Percentiles rank a stretch among this genome's conserved stretches.
Evolutionary conservation across 2,797 vertebrate genomes (phyloP).

Genomic region (Fistularia commersonii): DNA sequence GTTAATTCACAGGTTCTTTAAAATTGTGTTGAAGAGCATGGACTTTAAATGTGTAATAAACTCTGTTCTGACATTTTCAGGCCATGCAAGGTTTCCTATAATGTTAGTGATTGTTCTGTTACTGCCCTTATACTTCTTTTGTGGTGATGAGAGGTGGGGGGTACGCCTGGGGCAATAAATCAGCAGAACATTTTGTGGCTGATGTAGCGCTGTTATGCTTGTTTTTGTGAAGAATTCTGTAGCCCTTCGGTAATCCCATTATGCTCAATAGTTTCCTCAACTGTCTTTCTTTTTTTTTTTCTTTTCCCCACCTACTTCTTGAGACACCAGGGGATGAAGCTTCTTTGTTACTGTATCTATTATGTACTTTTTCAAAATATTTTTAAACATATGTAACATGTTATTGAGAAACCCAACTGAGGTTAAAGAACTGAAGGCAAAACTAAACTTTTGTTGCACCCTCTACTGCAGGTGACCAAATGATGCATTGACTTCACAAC

Average conservation of each 20-base stretch:
- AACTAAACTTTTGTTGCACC: too few relatives aligned
- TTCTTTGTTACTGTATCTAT: slow-evolving; percentile 58
- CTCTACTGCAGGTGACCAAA: too few relatives aligned
- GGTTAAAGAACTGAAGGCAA: too few relatives aligned
- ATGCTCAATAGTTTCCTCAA: background rate
- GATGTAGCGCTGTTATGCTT: slow-evolving; percentile 8
- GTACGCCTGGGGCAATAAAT: slow-evolving; percentile 42
- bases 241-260: slow-evolving; percentile 2
- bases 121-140: slow-evolving; percentile 6
- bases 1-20: slow-evolving; percentile 1
- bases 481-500: too few relatives aligned
- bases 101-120: slow-evolving; percentile 2
- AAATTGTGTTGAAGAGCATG: slow-evolving; percentile 1
- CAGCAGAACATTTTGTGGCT: slow-evolving; percentile 21
- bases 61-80: slow-evolving; percentile 50
- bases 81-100: slow-evolving; percentile 16
- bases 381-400: too few relatives aligned
- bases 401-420: too few relatives aligned
- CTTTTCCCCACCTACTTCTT: slow-evolving; percentile 7
- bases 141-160: slow-evolving; percentile 25
- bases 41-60: slow-evolving; percentile 32
- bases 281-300: slow-evolving; percentile 6
- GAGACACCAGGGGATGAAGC: slow-evolving; percentile 49
- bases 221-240: slow-evolving; percentile 9
- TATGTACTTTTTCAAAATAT: slow-evolving; percentile 43